A percentile compares a stretch with the other conserved stretches of the same genome.
Conservation (phyloP, 35 echinoderm and acorn worm species). For the Ptychodera flava region DNA sequence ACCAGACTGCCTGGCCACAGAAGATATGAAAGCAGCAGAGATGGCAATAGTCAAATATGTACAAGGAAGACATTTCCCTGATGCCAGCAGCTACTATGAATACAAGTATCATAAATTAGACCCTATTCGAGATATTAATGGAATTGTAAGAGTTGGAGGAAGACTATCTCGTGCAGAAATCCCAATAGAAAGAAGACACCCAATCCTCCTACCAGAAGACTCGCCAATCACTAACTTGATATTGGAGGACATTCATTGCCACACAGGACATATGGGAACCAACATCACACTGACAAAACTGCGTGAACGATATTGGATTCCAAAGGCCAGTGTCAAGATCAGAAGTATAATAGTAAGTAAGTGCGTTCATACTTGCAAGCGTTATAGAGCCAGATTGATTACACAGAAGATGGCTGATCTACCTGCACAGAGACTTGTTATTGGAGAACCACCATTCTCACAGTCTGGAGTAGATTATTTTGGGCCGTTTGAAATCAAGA, state of each 20-base stretch:
- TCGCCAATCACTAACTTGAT: not conserved
- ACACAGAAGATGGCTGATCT: slow-evolving; percentile 20
- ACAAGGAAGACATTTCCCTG: not conserved
- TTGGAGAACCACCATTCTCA: not conserved
- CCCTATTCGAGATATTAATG: not conserved
- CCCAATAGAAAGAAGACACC: not conserved
- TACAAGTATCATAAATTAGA: not conserved
- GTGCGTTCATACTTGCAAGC: slow-evolving; percentile 3
- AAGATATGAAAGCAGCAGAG: not conserved
- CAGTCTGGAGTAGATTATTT: slow-evolving; percentile 12
- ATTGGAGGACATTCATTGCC: not conserved
- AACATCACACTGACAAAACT: not conserved
- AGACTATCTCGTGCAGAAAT: not conserved
- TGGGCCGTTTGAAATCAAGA: slow-evolving; percentile 13
- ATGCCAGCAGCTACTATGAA: not conserved
- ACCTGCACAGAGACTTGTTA: slow-evolving; percentile 4
- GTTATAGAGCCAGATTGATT: not conserved
- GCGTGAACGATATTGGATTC: slow-evolving; percentile 14
- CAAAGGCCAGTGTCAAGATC: not conserved
- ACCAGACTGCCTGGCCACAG: not conserved
- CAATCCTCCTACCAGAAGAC: not conserved
- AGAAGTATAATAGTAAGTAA: not conserved
- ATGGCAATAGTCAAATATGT: not conserved
- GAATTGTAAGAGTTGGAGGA: not conserved
- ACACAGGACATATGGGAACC: not conserved